Percentiles rank a stretch among this genome's conserved stretches.
Evolutionary conservation across 1,140 invertebrate species (phyloP).

Genomic region (Drosophila hydei): DNA sequence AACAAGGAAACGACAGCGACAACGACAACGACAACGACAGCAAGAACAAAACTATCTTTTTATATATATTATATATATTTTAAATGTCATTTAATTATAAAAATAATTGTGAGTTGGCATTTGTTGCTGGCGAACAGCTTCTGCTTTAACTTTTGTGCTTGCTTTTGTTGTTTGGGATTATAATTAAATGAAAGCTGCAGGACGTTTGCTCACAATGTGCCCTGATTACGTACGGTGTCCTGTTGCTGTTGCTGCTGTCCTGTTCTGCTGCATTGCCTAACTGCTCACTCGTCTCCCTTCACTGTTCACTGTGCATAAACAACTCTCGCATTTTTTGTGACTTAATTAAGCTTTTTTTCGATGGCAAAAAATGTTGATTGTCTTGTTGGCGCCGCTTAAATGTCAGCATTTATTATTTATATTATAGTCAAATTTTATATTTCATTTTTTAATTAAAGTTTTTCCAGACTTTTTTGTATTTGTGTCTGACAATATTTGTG

Average conservation of each 20-base stretch:
- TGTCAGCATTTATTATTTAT: constrained; percentile 13
- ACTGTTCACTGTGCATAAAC: constrained; percentile 47
- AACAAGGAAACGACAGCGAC: constrained; percentile 52
- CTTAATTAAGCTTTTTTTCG: constrained; percentile 64
- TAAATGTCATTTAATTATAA: constrained; percentile 76
- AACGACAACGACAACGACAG: constrained; percentile 24
- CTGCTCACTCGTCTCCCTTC: background rate
- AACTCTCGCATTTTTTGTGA: constrained; percentile 58
- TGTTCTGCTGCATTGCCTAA: constrained; percentile 1
- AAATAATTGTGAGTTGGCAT: constrained; percentile 49
- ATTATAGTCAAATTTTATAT: background rate
- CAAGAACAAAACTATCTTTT: constrained; percentile 1
- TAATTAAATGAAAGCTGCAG: constrained; percentile 73
- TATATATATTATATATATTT: constrained; percentile 29
- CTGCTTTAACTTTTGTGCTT: constrained; percentile 38
- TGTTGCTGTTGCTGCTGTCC: constrained; percentile 9
- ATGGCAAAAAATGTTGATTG: background rate
- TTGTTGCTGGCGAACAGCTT: constrained; percentile 31
- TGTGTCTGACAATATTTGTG: too few species aligned
- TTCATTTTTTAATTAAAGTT: constrained; percentile 43
- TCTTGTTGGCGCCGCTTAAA: background rate
- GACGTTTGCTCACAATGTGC: constrained; percentile 66
- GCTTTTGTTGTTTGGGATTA: constrained; percentile 48
- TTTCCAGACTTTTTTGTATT: background rate
- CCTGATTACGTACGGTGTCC: constrained; percentile 59